A percentile compares a stretch with the other conserved stretches of the same genome.
These are phyloP conservation scores for Eonycteris spelaea DNA, from an alignment of 2,113 vertebrate genomes.

Conservation along the genomic window DNA sequence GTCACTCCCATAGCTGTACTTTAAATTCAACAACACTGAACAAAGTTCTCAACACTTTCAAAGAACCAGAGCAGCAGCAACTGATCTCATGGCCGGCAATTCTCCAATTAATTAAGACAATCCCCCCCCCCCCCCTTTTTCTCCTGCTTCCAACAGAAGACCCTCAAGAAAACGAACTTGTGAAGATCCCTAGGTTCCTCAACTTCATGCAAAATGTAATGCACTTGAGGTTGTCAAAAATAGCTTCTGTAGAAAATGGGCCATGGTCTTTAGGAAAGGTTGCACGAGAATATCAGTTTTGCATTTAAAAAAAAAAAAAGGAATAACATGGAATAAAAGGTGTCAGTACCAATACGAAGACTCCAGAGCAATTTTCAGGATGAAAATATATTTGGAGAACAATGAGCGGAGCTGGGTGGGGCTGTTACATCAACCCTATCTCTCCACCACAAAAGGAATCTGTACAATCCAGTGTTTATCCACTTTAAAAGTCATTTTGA, in stretches of 20 bases:
- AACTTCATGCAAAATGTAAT: constrained; percentile 79
- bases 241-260: constrained; percentile 87
- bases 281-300: constrained; percentile 82
- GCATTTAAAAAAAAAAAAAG: constrained; percentile 76
- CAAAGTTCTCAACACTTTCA: constrained; percentile 77
- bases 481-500: constrained; percentile 18
- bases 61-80: constrained; percentile 78
- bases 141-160: constrained; percentile 51
- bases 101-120: not conserved
- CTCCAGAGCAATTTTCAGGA: constrained; percentile 75
- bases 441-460: not conserved
- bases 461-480: constrained; percentile 29
- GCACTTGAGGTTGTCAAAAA: constrained; percentile 86
- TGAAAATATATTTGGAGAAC: constrained; percentile 46
- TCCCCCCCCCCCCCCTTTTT: not conserved
- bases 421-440: not conserved
- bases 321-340: constrained; percentile 60
- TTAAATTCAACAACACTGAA: constrained; percentile 70
- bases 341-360: constrained; percentile 57
- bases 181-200: constrained; percentile 60
- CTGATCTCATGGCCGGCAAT: not conserved
- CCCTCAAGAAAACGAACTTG: constrained; percentile 72
- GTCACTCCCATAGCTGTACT: constrained; percentile 69
- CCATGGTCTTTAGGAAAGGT: constrained; percentile 84
- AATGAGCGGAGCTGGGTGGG: not conserved